A percentile compares a stretch with the other conserved stretches of the same genome.
phyloP scores from a whole-genome alignment of 2,113 vertebrate genomes.

The Anseranas semipalmata region DNA sequence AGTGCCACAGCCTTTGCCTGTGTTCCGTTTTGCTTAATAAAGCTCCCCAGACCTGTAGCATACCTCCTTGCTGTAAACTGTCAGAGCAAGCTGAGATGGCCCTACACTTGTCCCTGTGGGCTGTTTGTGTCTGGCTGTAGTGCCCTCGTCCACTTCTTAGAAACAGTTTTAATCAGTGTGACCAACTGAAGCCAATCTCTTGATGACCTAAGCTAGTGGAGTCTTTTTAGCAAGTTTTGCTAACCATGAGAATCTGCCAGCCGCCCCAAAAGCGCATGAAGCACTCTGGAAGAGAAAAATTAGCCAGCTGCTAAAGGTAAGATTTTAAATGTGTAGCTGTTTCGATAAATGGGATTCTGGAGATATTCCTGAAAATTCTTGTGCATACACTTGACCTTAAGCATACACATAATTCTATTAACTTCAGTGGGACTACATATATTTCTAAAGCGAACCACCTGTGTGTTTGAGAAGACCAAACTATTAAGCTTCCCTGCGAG shows the following conservation, averaged over 20 bases:
- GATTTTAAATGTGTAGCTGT: neutral
- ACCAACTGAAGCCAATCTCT: neutral
- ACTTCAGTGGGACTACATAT: slow-evolving; percentile 28
- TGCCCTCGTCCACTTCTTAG: neutral
- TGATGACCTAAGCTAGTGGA: neutral
- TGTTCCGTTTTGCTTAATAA: neutral
- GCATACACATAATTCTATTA: neutral
- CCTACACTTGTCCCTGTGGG: neutral
- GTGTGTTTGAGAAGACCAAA: slow-evolving; percentile 35
- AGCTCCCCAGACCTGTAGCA: neutral
- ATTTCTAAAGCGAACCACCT: slow-evolving; percentile 36
- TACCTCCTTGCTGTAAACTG: neutral
- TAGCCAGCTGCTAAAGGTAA: neutral
- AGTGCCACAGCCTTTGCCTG: neutral
- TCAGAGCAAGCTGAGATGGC: neutral
- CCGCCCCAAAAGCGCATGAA: neutral
- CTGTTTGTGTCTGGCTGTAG: neutral
- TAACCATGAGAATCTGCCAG: neutral
- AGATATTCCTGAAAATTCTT: slow-evolving; percentile 19
- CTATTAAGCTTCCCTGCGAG: slow-evolving; percentile 15
- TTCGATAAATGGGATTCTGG: neutral
- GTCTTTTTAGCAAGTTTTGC: neutral
- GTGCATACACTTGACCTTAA: neutral
- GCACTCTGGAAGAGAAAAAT: neutral
- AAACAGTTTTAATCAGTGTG: neutral